These are phyloP conservation scores for Sebastes hubbsi DNA, from an alignment of 2,797 vertebrate species.

Conservation along the genomic window DNA sequence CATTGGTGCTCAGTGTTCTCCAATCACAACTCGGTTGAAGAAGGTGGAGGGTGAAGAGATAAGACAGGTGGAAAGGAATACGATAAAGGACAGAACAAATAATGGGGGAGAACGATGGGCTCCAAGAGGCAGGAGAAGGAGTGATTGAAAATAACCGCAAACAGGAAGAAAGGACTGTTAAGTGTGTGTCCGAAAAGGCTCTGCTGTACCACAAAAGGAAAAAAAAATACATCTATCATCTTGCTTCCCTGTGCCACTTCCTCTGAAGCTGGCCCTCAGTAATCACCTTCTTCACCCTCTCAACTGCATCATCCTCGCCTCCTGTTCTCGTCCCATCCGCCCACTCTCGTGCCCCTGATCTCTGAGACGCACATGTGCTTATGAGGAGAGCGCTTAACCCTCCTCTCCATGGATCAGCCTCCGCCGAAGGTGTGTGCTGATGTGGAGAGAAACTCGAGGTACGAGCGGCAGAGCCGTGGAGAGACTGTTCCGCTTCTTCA, in stretches of 20 bases:
- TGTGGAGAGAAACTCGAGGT: slow-evolving; percentile 25
- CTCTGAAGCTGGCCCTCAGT: slow-evolving; percentile 37
- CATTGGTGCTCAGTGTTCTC: slow-evolving; percentile 37
- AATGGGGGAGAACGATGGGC: slow-evolving; percentile 3
- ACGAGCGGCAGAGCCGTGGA: neutral
- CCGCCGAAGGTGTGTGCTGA: slow-evolving; percentile 14
- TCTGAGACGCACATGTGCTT: slow-evolving; percentile 53
- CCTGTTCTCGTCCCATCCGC: slow-evolving; percentile 34
- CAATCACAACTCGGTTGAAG: slow-evolving; percentile 56
- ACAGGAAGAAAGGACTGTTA: slow-evolving; percentile 37
- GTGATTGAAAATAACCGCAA: slow-evolving; percentile 57
- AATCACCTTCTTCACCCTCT: slow-evolving; percentile 63
- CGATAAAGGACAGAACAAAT: slow-evolving; percentile 29
- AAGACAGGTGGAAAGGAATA: slow-evolving; percentile 38
- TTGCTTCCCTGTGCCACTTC: slow-evolving; percentile 33
- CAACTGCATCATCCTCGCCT: slow-evolving; percentile 46
- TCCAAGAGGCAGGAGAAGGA: neutral
- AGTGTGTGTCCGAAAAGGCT: slow-evolving; percentile 12
- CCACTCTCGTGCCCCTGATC: slow-evolving; percentile 47
- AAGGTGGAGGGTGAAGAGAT: slow-evolving; percentile 29
- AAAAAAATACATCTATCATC: slow-evolving; percentile 32
- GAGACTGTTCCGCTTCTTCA: slow-evolving; percentile 11
- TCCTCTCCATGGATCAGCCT: slow-evolving; percentile 24
- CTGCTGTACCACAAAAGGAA: neutral
- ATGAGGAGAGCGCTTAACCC: slow-evolving; percentile 54